Base-by-base conservation (phyloP, 92 coral and sea anemone genomes). In the Anthopleura xanthogrammica region DNA sequence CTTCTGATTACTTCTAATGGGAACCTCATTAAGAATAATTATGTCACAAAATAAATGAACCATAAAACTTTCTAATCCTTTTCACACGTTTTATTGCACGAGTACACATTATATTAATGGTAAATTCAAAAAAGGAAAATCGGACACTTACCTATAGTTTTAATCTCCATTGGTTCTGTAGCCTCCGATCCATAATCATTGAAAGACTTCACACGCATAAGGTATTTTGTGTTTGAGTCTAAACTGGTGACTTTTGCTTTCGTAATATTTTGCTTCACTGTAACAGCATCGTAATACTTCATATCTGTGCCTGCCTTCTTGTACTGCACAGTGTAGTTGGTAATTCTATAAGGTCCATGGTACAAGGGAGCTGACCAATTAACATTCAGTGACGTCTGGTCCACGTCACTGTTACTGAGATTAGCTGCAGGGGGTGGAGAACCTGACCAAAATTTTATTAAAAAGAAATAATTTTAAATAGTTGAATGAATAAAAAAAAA, bases 251-350 rank as follows among this genome's bases (percentile, higher is more conserved):
- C 83, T 12, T 4, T 40, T 17, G 11, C 52, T 62, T 42, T 65
- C 14, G 60, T 64, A 16, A 39, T 40, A 19, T 64, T 39, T 41
- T 46, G 11, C 4, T 64, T 23, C 5, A 81, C 84, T 40, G 60
- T 14, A 19, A 29, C 77, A 66, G 84, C 84, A 70, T 24, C 46
- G 48, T 81, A 81, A 58, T 81, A 81, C n/a, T 4, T 1, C 84
- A 81, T 81, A 1, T 52, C 57, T 22, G 84, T 81, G 20, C 24
- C 66, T n/a, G 62, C 60, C 39, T 81, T 81, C 65, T 81, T 81
- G 66, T 81, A 81, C 77, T 68, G 77, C 11, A 81, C 57, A 50
- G 77, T 70, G 84, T 81, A 81, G 75, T 81, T 81, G 13, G 77
- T 66, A 48, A 81, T 81, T 24, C 74, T 70, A 76, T 43, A 81